phyloP scores from a whole-genome alignment of 2,888 invertebrate species.

The Acholoe squamosa region DNA sequence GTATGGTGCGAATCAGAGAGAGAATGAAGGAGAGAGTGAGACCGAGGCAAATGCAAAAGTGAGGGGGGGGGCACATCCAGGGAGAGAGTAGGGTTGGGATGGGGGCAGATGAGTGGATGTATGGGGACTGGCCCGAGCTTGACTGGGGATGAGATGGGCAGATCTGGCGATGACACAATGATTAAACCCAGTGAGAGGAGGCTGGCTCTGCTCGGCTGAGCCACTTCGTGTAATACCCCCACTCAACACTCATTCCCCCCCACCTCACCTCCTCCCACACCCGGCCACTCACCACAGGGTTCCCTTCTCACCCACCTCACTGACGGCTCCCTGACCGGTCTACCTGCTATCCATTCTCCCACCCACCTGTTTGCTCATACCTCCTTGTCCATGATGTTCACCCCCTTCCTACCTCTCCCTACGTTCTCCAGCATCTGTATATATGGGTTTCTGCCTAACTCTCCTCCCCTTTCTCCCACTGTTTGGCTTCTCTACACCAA shows the following conservation, averaged over 20 bases:
- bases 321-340: neutral
- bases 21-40: neutral
- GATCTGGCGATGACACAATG: conserved; percentile 41
- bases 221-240: conserved; percentile 38
- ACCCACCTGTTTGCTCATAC: neutral
- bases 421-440: neutral
- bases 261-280: neutral
- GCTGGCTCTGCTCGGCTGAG: neutral
- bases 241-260: conserved; percentile 27
- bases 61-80: neutral
- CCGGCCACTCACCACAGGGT: neutral
- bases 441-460: too few relatives aligned
- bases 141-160: neutral
- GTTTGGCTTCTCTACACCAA: too few relatives aligned
- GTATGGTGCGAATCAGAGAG: too few relatives aligned
- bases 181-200: conserved; percentile 39
- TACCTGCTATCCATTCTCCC: conserved; percentile 13
- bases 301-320: neutral
- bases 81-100: neutral
- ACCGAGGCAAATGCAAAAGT: neutral
- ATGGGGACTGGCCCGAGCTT: neutral
- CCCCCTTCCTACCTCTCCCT: too few relatives aligned
- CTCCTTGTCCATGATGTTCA: neutral
- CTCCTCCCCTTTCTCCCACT: too few relatives aligned
- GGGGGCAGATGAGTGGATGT: neutral